A percentile compares a stretch with the other conserved stretches of the same genome.
Evolutionary conservation across 2,113 vertebrate species (phyloP).

Genomic region (Isurus oxyrinchus): DNA sequence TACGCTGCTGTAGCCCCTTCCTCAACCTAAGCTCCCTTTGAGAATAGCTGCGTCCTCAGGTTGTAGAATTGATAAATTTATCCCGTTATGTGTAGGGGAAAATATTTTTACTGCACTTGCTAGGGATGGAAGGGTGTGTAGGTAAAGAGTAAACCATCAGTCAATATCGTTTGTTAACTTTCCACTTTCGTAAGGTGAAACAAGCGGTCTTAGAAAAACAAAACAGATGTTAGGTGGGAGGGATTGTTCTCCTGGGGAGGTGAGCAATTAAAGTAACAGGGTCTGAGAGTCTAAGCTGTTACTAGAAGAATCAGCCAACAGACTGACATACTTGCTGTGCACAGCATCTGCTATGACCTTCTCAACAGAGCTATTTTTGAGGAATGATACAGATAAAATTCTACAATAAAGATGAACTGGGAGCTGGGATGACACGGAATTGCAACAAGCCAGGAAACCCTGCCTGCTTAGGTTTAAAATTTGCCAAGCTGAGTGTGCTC

Average conservation of each 20-base stretch:
- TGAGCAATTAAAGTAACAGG: constrained; percentile 7
- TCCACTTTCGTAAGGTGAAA: background rate
- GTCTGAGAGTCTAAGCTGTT: background rate
- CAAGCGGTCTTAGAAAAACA: background rate
- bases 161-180: background rate
- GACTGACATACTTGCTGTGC: background rate
- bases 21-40: background rate
- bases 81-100: background rate
- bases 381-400: background rate
- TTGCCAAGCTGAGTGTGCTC: background rate
- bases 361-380: background rate
- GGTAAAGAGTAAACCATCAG: background rate
- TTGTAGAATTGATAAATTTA: background rate
- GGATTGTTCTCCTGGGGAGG: background rate
- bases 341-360: constrained; percentile 18
- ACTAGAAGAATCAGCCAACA: background rate
- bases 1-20: background rate
- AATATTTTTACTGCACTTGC: background rate
- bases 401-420: background rate
- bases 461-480: background rate
- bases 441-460: background rate
- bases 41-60: background rate
- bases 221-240: background rate
- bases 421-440: background rate
- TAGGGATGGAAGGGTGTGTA: background rate